Conservation (phyloP, 2,113 vertebrate genomes). For the Sylvietta virens region DNA sequence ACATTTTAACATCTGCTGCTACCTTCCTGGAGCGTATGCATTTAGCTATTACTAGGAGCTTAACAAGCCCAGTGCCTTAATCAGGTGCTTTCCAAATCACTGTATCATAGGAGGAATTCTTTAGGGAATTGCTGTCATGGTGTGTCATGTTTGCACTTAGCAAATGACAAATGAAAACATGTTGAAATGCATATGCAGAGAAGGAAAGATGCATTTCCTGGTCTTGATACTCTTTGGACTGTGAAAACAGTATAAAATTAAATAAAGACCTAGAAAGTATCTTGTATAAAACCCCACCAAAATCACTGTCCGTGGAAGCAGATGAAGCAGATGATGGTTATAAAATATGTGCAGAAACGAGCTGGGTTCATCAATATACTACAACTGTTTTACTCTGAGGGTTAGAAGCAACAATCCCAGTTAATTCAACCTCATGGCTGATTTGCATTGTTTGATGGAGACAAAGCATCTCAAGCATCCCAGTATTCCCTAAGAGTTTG, state of each 20-base stretch:
- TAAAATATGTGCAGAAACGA: background rate
- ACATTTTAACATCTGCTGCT: conserved; percentile 39
- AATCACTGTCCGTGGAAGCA: background rate
- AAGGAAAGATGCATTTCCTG: background rate
- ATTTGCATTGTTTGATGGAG: background rate
- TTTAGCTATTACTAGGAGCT: background rate
- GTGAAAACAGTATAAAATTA: background rate
- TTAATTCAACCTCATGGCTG: background rate
- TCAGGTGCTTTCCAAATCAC: conserved; percentile 20
- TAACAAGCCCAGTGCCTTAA: background rate
- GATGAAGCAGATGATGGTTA: background rate
- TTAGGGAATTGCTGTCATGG: background rate
- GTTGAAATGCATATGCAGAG: background rate
- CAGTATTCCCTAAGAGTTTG: background rate
- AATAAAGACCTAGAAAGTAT: background rate
- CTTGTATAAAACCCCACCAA: background rate
- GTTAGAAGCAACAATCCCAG: background rate
- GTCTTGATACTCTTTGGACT: background rate
- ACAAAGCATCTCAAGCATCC: background rate
- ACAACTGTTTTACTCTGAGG: background rate
- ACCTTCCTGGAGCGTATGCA: background rate
- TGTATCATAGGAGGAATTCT: background rate
- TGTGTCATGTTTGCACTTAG: background rate
- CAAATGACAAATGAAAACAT: conserved; percentile 4
- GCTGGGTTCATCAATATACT: background rate